Conservation (phyloP, 2,113 vertebrate species). For the Danio rerio region DNA sequence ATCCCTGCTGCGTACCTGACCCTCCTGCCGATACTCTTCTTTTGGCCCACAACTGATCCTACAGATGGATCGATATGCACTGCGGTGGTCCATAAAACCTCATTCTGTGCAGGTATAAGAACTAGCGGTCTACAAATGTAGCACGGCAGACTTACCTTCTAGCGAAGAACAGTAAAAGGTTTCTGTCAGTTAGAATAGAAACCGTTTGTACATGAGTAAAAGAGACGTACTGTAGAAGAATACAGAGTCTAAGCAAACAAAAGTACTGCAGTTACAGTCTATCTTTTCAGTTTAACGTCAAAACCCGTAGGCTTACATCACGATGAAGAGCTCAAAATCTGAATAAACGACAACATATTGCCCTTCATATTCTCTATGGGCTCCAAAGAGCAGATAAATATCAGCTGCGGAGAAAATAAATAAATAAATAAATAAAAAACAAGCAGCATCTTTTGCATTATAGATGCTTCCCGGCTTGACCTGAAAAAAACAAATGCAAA, state of each 20-base stretch:
- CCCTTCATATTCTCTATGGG: neutral
- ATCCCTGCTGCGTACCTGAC: slow-evolving; percentile 57
- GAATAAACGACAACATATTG: slow-evolving; percentile 50
- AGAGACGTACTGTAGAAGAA: slow-evolving; percentile 1
- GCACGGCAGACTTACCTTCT: neutral
- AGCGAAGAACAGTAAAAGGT: slow-evolving; percentile 5
- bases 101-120: neutral
- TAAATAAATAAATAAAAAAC: slow-evolving; percentile 36
- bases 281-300: neutral
- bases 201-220: slow-evolving; percentile 23
- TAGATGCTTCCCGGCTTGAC: slow-evolving; percentile 61
- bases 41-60: slow-evolving; percentile 45
- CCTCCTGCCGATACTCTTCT: slow-evolving; percentile 67
- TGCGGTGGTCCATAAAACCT: slow-evolving; percentile 25
- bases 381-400: slow-evolving; percentile 47
- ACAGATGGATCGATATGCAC: slow-evolving; percentile 38
- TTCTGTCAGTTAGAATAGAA: slow-evolving; percentile 15
- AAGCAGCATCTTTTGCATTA: slow-evolving; percentile 61
- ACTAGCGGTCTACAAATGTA: neutral
- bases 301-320: neutral
- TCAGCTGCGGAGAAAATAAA: slow-evolving; percentile 9
- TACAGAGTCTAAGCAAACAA: neutral
- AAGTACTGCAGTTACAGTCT: neutral
- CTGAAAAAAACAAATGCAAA: slow-evolving; percentile 65
- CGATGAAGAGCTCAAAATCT: slow-evolving; percentile 28